Conservation (phyloP, 2,113 vertebrate species). For the Poicephalus meyeri region DNA sequence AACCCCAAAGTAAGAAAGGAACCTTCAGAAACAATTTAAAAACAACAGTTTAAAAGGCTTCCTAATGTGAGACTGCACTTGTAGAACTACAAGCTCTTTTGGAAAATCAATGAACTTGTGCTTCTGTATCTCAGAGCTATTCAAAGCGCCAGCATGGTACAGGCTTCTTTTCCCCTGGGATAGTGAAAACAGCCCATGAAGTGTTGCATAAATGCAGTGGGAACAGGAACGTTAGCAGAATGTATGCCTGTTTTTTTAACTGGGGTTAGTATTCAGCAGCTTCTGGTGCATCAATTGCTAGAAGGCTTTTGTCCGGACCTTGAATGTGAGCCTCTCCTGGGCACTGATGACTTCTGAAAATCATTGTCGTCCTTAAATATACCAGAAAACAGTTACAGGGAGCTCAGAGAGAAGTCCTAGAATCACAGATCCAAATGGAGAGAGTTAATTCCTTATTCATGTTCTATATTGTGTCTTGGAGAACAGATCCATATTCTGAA, state of each 20-base stretch:
- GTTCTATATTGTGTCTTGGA: neutral
- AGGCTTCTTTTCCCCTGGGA: neutral
- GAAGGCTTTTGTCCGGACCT: neutral
- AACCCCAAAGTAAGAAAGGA: neutral
- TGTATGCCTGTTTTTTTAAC: neutral
- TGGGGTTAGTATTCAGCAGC: neutral
- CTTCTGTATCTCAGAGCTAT: neutral
- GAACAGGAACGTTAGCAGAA: neutral
- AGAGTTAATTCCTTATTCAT: fast-evolving
- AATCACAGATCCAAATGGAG: neutral
- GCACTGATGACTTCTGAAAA: neutral
- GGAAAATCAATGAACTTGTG: neutral
- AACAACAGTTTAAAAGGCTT: neutral
- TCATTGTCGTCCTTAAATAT: neutral
- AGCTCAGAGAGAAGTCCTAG: neutral
- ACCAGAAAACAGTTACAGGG: neutral
- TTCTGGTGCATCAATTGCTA: neutral
- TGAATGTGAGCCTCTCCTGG: neutral
- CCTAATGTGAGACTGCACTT: neutral
- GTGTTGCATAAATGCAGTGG: neutral
- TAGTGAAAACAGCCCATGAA: neutral
- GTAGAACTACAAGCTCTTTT: neutral
- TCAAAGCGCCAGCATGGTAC: neutral
- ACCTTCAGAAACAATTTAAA: neutral
- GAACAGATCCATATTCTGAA: neutral